A percentile compares a stretch with the other conserved stretches of the same genome.
Conservation (phyloP, 2,113 vertebrate genomes). For the Oncorhynchus kisutch region DNA sequence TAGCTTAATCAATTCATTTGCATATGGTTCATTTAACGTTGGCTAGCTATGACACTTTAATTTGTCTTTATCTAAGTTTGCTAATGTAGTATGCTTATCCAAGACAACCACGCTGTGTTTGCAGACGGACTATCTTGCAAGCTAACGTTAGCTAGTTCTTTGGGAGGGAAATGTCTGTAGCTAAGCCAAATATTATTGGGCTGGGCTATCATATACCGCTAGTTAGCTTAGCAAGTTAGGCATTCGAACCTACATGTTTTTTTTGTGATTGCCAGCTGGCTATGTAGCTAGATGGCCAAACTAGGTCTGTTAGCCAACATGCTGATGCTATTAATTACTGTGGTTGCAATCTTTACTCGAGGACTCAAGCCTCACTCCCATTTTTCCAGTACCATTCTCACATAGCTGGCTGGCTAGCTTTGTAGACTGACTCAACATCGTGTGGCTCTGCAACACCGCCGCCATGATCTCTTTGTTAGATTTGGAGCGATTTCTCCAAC, state of each 20-base stretch:
- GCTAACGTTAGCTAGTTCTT: slow-evolving; percentile 1
- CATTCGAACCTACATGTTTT: background rate
- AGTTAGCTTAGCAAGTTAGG: background rate
- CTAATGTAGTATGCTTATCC: background rate
- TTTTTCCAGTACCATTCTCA: slow-evolving; percentile 58
- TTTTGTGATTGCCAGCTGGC: background rate
- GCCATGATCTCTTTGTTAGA: slow-evolving; percentile 85
- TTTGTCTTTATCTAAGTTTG: background rate
- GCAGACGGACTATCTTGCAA: background rate
- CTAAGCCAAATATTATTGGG: slow-evolving; percentile 8
- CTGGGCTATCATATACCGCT: background rate
- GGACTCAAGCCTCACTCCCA: slow-evolving; percentile 49
- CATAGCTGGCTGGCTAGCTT: slow-evolving; percentile 48
- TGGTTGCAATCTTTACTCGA: background rate
- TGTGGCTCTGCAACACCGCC: slow-evolving; percentile 73
- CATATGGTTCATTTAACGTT: background rate
- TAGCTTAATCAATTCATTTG: background rate
- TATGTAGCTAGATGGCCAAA: background rate
- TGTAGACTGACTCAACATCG: slow-evolving; percentile 70
- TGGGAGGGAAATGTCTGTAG: slow-evolving; percentile 63
- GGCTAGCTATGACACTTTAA: background rate
- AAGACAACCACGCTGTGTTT: background rate
- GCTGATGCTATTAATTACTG: background rate
- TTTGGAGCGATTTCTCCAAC: slow-evolving; percentile 61
- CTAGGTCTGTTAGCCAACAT: background rate